Base-by-base conservation (phyloP, 2,797 vertebrate species). In the Coilia nasus region DNA sequence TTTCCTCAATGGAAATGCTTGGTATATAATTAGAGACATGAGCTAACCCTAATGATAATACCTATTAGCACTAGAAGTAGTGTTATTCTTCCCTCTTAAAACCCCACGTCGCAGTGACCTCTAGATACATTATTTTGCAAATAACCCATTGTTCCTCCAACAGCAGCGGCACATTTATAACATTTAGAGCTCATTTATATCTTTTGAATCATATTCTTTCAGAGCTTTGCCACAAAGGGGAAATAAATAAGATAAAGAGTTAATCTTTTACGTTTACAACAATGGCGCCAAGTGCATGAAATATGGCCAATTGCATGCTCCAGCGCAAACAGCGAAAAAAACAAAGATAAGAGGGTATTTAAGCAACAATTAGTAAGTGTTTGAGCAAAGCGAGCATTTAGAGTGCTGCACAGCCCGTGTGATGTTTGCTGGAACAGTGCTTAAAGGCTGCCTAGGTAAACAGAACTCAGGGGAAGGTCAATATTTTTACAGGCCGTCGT, bases 371-470 rank as follows among this genome's bases (percentile, higher is more conserved):
- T 93, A 95, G 93, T 75, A 31, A 67, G 83, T 82, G 93, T 91
- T 93, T 92, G 92, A 93, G 90, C 92, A 91, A 87, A 86, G 91
- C 87, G 88, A 91, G 75, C 89, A 87, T 87, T 90, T 87, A 81
- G 88, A 88, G 91, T 89, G 90, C 90, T 23, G 9, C 1, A 82
- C 31, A 91, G 89, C 92, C 91, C 92, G 93, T 88, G 93, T 91
- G 91, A 90, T 95, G 92, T 96, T 95, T 96, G 94, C 93, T 94
- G 90, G 86, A 84, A 88, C 93, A 89, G 93, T 92, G 91, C 95
- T 96, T 94, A 93, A 94, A 94, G 90, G 92, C 93, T 89, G 91
- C 90, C 93, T 94, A 87, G 93, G 93, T 92, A 92, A 94, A 95
- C 91, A 94, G 91, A 92, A 87, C 89, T 85, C 91, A 87, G 86